These are phyloP conservation scores for Rhinoptilus africanus DNA, from an alignment of 2,113 vertebrate species.

Conservation along the genomic window DNA sequence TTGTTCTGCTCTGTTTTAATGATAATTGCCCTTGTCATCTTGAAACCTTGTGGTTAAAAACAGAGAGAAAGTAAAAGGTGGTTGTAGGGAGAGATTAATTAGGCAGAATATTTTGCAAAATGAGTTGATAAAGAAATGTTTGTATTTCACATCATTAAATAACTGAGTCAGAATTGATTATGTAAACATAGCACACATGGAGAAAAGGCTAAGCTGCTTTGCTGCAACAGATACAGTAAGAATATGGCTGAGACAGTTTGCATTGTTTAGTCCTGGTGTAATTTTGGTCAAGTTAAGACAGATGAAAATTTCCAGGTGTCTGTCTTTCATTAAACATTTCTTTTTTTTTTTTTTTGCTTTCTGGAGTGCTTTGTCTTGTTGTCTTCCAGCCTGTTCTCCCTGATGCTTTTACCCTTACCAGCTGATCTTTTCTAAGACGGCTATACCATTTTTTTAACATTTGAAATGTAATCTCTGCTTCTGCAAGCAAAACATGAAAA, in stretches of 20 bases:
- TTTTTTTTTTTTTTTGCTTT: neutral
- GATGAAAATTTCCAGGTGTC: neutral
- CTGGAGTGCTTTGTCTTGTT: neutral
- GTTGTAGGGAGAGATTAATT: conserved; percentile 54
- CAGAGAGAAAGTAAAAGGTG: conserved; percentile 1
- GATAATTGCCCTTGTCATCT: conserved; percentile 74
- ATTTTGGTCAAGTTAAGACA: neutral
- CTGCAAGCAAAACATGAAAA: neutral
- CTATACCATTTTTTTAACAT: neutral
- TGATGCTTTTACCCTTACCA: neutral
- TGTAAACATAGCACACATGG: conserved; percentile 12
- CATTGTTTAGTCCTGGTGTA: neutral
- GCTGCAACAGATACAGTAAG: neutral
- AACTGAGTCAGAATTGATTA: conserved; percentile 38
- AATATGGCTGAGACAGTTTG: neutral
- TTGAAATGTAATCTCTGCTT: neutral
- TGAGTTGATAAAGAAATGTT: conserved; percentile 68
- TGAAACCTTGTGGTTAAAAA: conserved; percentile 59
- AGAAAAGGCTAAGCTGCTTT: conserved; percentile 1
- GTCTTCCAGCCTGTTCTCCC: neutral
- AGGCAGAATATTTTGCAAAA: conserved; percentile 69
- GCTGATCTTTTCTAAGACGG: neutral
- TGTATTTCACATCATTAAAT: conserved; percentile 62
- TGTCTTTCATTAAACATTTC: neutral
- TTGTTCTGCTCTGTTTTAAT: conserved; percentile 68